Evolutionary conservation across 2,888 invertebrate genomes (phyloP), one percentile per base, ranked within the genome.

Genomic region (Morpho deidamia): DNA sequence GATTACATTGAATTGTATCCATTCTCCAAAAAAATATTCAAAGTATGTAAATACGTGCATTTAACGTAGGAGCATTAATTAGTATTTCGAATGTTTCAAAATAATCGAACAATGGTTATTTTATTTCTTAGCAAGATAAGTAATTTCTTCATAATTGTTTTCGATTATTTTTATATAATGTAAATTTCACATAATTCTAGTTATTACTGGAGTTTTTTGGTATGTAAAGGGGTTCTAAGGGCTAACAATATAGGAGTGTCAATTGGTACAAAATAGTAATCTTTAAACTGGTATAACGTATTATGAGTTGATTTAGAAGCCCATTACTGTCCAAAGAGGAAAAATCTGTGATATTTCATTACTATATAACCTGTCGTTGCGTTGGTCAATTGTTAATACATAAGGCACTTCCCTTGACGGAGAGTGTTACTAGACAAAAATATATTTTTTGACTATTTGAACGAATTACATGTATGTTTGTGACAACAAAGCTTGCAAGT

Each of bases 391-490:
- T 90, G 87, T 88, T 86, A 83, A 81, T 82, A 75, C 83, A 82
- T 84, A 85, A 81, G 76, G 74, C 83, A 81, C 82, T 81, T 79
- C 78, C 78, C 68, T 67, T 64, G 71, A 68, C 64, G 81, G 78
- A 78, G 76, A 74, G 79, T 85, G 85, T 79, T 67, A 74, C 76
- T 82, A 85, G 81, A 88, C 87, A 83, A 88, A 84, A 85, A 84
- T 90, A 90, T 90, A 90, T 90, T 90, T 90, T 90, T 90, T 89
- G 89, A 90, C 87, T 83, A 85, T 83, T 84, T 87, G 87, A 86
- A 80, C 80, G 83, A 83, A 83, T 85, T 84, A 78, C 85, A 81
- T 67, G 75, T 75, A 80, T 76, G 75, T 81, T 83, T 85, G 86
- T 85, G 83, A 81, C 82, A 76, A 78, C 78, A 79, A 78, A 82